These are phyloP conservation scores for Drosophila murphyi DNA, from an alignment of 1,140 invertebrate species.

Conservation along the genomic window DNA sequence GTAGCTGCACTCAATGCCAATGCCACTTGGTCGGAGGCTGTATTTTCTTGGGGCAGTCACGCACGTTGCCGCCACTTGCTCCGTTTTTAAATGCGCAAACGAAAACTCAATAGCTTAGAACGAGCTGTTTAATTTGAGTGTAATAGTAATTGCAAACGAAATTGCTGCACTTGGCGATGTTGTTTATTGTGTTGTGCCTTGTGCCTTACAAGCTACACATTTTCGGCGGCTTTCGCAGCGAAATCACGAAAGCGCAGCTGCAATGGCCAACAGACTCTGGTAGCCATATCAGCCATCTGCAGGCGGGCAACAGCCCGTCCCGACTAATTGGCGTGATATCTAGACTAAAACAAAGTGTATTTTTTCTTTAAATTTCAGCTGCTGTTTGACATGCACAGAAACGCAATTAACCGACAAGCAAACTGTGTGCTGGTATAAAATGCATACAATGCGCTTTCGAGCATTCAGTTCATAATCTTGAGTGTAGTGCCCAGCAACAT, in stretches of 20 bases:
- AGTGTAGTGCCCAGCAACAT: conserved; percentile 56
- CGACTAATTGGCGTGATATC: conserved; percentile 80
- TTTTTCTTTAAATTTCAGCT: conserved; percentile 69
- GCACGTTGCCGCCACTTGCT: conserved; percentile 50
- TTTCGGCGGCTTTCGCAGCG: conserved; percentile 68
- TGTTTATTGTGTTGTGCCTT: conserved; percentile 19
- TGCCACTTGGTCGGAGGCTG: conserved; percentile 3
- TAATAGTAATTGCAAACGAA: conserved; percentile 67
- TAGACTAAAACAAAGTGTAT: conserved; percentile 78
- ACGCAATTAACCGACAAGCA: conserved; percentile 59
- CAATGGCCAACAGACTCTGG: conserved; percentile 31
- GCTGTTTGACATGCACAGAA: conserved; percentile 66
- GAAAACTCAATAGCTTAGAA: conserved; percentile 74
- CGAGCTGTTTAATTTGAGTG: conserved; percentile 51
- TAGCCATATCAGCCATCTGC: conserved; percentile 38
- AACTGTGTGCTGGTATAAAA: conserved; percentile 69
- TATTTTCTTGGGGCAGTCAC: conserved; percentile 43
- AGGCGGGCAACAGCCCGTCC: conserved; percentile 39
- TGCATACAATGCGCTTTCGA: conserved; percentile 63
- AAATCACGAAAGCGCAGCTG: conserved; percentile 80
- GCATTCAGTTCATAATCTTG: conserved; percentile 71
- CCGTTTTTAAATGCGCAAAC: conserved; percentile 26
- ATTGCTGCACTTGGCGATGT: conserved; percentile 48
- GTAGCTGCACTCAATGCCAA: conserved; percentile 27
- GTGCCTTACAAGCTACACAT: conserved; percentile 8